These are phyloP conservation scores for Mionectes olivaceus DNA, from an alignment of 2,797 vertebrate genomes.

Conservation along the genomic window DNA sequence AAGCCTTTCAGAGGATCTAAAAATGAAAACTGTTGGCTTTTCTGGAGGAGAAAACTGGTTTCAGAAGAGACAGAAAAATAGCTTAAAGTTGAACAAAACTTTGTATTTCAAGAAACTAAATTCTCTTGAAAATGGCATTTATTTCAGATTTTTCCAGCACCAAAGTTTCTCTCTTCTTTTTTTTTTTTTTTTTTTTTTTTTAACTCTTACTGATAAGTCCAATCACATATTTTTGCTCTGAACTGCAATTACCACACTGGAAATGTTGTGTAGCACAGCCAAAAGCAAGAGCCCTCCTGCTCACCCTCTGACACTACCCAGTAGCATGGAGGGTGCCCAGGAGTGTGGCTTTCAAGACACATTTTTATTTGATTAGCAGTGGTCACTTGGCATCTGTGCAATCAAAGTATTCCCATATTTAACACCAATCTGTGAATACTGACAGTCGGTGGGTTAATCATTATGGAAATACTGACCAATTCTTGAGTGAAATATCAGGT, in stretches of 20 bases:
- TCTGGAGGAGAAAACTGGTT: neutral
- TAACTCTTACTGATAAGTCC: neutral
- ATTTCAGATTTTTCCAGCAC: neutral
- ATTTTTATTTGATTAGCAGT: constrained; percentile 42
- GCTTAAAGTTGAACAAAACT: neutral
- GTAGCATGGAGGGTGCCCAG: neutral
- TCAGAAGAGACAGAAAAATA: constrained; percentile 11
- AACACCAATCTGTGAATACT: neutral
- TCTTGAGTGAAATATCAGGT: constrained; percentile 54
- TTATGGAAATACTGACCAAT: constrained; percentile 53
- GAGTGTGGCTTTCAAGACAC: neutral
- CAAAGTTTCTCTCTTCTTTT: neutral
- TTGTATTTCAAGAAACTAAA: constrained; percentile 20
- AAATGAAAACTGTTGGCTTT: constrained; percentile 36
- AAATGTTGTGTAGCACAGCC: neutral
- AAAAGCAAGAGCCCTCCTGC: neutral
- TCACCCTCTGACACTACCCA: neutral
- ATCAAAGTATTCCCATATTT: constrained; percentile 38
- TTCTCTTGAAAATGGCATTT: neutral
- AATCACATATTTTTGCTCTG: neutral
- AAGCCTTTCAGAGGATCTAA: constrained; percentile 21
- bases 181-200: neutral
- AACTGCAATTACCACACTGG: neutral
- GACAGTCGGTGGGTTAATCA: constrained; percentile 45
- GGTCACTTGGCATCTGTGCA: constrained; percentile 2